Conservation (phyloP, 2,888 invertebrate genomes). For the Opisthograptis luteolata region DNA sequence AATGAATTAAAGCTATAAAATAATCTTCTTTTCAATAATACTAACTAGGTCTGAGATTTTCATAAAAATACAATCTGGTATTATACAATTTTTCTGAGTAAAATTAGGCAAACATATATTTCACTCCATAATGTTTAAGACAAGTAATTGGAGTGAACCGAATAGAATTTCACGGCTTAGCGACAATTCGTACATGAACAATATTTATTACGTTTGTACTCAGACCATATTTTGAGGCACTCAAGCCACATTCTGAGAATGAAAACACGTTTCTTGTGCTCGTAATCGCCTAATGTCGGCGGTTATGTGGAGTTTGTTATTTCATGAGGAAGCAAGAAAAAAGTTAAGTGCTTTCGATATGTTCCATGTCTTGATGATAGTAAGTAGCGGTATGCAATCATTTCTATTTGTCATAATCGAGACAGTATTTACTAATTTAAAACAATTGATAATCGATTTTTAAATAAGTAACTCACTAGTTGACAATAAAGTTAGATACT, state of each 20-base stretch:
- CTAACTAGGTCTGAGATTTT: no score
- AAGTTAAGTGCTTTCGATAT: slow-evolving; percentile 21
- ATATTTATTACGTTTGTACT: slow-evolving; percentile 48
- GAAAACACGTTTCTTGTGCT: slow-evolving; percentile 46
- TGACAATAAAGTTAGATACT: no score
- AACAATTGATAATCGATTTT: no score
- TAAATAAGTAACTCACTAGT: no score
- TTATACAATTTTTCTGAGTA: background rate
- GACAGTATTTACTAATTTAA: no score
- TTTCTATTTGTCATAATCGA: no score
- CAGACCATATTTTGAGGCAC: slow-evolving; percentile 43
- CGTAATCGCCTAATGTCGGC: slow-evolving; percentile 45
- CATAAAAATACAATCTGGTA: no score
- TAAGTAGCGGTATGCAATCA: no score
- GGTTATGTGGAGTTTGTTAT: slow-evolving; percentile 33
- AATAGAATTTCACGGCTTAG: slow-evolving; percentile 18
- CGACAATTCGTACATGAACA: slow-evolving; percentile 17
- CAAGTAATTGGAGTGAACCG: slow-evolving; percentile 12
- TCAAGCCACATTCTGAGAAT: slow-evolving; percentile 47
- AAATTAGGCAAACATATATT: slow-evolving; percentile 1
- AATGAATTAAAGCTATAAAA: no score
- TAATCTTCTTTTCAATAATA: no score
- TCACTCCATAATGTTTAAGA: slow-evolving; percentile 1
- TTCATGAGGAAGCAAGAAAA: slow-evolving; percentile 19
- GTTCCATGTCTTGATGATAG: slow-evolving; percentile 10